Percentiles rank a stretch among this genome's conserved stretches.
Conservation (phyloP, 2,888 invertebrate genomes). For the Lasioglossum marginatum region DNA sequence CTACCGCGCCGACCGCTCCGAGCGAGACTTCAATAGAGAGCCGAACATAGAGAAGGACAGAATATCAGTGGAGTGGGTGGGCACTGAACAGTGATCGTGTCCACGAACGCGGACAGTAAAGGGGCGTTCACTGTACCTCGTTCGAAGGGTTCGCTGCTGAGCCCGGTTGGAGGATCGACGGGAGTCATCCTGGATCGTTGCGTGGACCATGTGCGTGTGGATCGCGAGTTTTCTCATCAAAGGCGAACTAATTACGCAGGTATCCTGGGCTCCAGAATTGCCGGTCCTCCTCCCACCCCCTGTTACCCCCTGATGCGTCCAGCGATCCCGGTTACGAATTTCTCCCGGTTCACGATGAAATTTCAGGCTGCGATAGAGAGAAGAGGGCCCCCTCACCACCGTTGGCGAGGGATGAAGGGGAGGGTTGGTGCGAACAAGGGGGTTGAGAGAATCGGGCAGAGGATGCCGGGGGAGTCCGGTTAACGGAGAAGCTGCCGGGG, state of each 20-base stretch:
- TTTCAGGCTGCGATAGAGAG: slow-evolving; percentile 53
- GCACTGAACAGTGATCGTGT: too few relatives aligned
- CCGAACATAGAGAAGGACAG: too few relatives aligned
- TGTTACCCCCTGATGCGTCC: not conserved
- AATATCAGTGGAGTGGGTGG: too few relatives aligned
- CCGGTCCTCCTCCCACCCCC: not conserved
- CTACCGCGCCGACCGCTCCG: too few relatives aligned
- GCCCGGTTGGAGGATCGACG: not conserved
- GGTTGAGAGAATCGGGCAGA: not conserved
- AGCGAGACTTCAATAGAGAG: too few relatives aligned
- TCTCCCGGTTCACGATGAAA: slow-evolving; percentile 66
- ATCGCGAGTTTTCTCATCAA: slow-evolving; percentile 67
- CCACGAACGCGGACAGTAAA: too few relatives aligned
- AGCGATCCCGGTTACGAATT: slow-evolving; percentile 67
- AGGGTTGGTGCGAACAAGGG: not conserved
- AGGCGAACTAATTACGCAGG: slow-evolving; percentile 70
- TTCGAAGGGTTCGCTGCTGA: too few relatives aligned
- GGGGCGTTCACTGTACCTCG: too few relatives aligned
- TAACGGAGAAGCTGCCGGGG: slow-evolving; percentile 34
- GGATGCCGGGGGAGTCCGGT: slow-evolving; percentile 21
- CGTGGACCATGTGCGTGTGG: slow-evolving; percentile 18
- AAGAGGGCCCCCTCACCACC: not conserved
- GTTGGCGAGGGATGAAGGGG: not conserved
- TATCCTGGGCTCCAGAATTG: slow-evolving; percentile 53
- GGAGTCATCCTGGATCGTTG: not conserved